Evolutionary conservation across 2,888 invertebrate species (phyloP).

Genomic region (Empis livida): DNA sequence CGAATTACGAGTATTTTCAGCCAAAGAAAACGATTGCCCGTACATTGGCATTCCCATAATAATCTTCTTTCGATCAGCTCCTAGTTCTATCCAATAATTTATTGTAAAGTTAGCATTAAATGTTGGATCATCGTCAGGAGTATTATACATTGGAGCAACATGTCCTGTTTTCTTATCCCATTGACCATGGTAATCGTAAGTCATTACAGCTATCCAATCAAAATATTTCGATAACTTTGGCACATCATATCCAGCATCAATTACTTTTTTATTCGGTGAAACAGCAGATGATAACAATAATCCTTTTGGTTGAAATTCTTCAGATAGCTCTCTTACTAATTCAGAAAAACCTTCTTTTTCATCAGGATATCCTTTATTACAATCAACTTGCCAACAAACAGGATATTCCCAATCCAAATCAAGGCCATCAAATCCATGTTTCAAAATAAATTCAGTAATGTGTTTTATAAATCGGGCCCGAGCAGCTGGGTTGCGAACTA

Average conservation of each 20-base stretch:
- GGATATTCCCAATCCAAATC: slow-evolving; percentile 94
- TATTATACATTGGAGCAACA: slow-evolving; percentile 72
- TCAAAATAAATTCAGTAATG: slow-evolving; percentile 62
- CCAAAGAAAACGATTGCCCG: slow-evolving; percentile 75
- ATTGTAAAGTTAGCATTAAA: slow-evolving; percentile 82
- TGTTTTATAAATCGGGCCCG: slow-evolving; percentile 61
- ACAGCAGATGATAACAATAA: slow-evolving; percentile 70
- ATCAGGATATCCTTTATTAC: slow-evolving; percentile 65
- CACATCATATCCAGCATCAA: slow-evolving; percentile 76
- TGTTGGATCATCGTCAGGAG: slow-evolving; percentile 56
- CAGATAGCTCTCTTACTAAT: slow-evolving; percentile 60
- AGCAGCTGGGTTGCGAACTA: slow-evolving; percentile 60
- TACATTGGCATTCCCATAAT: slow-evolving; percentile 82
- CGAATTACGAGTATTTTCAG: slow-evolving; percentile 48
- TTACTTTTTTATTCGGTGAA: slow-evolving; percentile 69
- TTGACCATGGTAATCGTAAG: slow-evolving; percentile 83
- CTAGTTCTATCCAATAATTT: slow-evolving; percentile 71
- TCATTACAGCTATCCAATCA: slow-evolving; percentile 86
- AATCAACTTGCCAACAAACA: slow-evolving; percentile 81
- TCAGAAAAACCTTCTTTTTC: slow-evolving; percentile 69
- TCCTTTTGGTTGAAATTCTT: slow-evolving; percentile 56
- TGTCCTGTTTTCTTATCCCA: slow-evolving; percentile 88
- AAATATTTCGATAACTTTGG: slow-evolving; percentile 58
- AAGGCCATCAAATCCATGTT: slow-evolving; percentile 76
- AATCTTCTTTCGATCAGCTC: slow-evolving; percentile 64